Evolutionary conservation across 2,888 invertebrate species (phyloP), one percentile per base, ranked within the genome.

Genomic region (Charanyca ferruginea): DNA sequence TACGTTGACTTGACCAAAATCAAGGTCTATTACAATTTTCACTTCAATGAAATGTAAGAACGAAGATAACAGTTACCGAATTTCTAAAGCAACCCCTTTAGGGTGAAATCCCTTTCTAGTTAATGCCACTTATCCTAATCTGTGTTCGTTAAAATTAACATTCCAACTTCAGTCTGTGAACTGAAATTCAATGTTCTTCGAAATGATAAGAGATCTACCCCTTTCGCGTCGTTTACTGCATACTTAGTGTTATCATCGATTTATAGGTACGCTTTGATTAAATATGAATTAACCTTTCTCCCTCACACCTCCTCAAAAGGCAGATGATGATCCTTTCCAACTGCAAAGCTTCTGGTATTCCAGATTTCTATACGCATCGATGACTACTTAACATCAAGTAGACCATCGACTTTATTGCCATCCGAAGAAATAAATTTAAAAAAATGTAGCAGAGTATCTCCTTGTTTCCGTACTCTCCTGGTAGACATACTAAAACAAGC

Each of bases 131-230:
- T 48, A 48, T 20, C 20, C 2, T 23, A 67, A 54, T 47, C 18
- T 18, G 0, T 8, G 28, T 52, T 65, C 25, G 28, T 47, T 23
- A 45, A 38, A 35, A 35, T 67, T n/a, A 57, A 25, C 8, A 42
- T 13, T 42, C 23, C 9, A 35, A 49, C 23, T 41, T 45, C 11
- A 44, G 13, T 65, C 9, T 51, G n/a, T 16, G 22, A 11, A 16
- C 45, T 35, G 5, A 38, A 18, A 28, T 45, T 25, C 25, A 51
- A 35, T 0, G 7, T 3, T n/a, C 18, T 18, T 45, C 8, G 18
- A 47, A 18, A 5, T 7, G 18, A 66, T 45, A 45, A 22, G 2
- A 49, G 9, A n/a, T 23, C 18, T 1, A 47, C 11, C 3, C 4
- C 1, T 60, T 42, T 32, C 5, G 0, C 13, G 3, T 54, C 18